phyloP scores from a whole-genome alignment of 2,113 vertebrate species.

The Anoura caudifer region DNA sequence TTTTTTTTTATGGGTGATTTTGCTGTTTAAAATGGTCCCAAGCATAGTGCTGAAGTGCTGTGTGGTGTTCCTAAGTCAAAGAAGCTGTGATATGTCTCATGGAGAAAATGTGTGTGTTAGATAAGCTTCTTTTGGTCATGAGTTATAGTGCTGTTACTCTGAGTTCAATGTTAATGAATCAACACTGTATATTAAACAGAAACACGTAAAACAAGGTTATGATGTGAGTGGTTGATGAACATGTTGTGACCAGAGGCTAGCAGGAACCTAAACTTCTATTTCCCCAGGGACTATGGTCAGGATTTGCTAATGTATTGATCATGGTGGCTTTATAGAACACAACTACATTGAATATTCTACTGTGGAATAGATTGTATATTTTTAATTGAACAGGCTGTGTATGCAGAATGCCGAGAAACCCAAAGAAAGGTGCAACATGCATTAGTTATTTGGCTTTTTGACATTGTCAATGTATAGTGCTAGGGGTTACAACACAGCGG shows the following conservation, averaged over 20 bases:
- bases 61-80: not conserved
- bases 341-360: fast-evolving
- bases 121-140: fast-evolving
- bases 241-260: not conserved
- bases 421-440: fast-evolving
- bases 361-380: fast-evolving
- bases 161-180: fast-evolving
- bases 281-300: not conserved
- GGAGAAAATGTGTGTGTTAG: not conserved
- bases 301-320: not conserved
- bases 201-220: not conserved
- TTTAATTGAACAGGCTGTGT: not conserved
- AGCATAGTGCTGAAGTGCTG: fast-evolving
- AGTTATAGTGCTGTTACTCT: fast-evolving
- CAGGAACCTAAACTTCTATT: not conserved
- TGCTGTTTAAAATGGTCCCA: not conserved
- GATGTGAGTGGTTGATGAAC: fast-evolving
- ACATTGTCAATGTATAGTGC: fast-evolving
- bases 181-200: fast-evolving
- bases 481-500: fast-evolving
- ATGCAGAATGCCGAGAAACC: not conserved
- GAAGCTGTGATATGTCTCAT: fast-evolving
- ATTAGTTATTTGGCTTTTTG: not conserved
- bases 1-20: not conserved
- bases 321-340: fast-evolving